Evolutionary conservation across 2,797 vertebrate species (phyloP).

Genomic region (Leptodactylus fallax): DNA sequence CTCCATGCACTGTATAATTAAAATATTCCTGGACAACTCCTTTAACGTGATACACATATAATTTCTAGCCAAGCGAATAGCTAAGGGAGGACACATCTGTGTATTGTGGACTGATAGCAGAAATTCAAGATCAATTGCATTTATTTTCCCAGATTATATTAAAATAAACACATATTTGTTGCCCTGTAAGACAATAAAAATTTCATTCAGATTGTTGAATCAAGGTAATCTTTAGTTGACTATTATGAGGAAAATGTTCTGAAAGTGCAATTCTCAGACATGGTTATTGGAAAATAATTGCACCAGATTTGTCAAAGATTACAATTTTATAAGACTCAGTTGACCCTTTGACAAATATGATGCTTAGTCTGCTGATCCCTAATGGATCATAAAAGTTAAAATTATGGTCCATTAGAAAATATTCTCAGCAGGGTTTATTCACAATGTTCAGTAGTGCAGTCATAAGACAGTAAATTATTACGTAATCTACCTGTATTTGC

Average conservation of each 20-base stretch:
- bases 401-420: conserved; percentile 9
- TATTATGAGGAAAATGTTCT: conserved; percentile 17
- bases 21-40: too few species aligned
- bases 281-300: conserved; percentile 36
- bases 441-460: background rate
- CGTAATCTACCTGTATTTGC: conserved; percentile 2
- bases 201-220: background rate
- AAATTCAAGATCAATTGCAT: background rate
- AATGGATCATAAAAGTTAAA: conserved; percentile 22
- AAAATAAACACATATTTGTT: background rate
- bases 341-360: conserved; percentile 27
- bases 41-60: too few species aligned
- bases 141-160: background rate
- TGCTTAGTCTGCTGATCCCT: background rate
- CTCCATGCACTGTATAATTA: too few species aligned
- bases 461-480: background rate
- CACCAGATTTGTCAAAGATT: conserved; percentile 32
- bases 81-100: too few species aligned
- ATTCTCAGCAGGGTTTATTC: conserved; percentile 26
- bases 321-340: conserved; percentile 23
- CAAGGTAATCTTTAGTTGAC: background rate
- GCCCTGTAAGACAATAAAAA: background rate
- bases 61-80: too few species aligned
- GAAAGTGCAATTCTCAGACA: conserved; percentile 6
- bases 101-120: background rate